Percentiles rank a stretch among this genome's conserved stretches.
These are phyloP conservation scores for Phasianus colchicus DNA, from an alignment of 2,113 vertebrate species.

Conservation along the genomic window DNA sequence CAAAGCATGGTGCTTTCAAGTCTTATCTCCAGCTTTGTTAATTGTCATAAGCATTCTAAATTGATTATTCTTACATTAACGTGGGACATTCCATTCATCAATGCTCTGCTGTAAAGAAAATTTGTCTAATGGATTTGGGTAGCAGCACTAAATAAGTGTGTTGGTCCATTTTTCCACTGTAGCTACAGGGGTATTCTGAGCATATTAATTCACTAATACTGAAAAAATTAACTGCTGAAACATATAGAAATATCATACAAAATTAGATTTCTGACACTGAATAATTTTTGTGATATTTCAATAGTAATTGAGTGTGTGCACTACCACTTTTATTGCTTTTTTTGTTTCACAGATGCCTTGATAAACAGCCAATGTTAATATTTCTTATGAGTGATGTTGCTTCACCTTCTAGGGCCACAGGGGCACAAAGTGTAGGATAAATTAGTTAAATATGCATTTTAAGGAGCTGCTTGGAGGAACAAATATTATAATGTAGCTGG, in stretches of 20 bases:
- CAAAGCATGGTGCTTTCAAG: conserved; percentile 89
- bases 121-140: conserved; percentile 85
- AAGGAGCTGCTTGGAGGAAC: conserved; percentile 54
- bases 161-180: conserved; percentile 83
- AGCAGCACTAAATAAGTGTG: conserved; percentile 81
- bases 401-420: conserved; percentile 76
- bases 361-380: conserved; percentile 82
- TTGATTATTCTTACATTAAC: conserved; percentile 91
- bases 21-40: conserved; percentile 87
- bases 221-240: conserved; percentile 78
- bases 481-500: conserved; percentile 36
- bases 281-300: conserved; percentile 84
- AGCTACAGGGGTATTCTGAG: conserved; percentile 86
- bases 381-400: conserved; percentile 78
- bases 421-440: conserved; percentile 65
- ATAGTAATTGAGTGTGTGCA: conserved; percentile 73
- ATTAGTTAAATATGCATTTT: conserved; percentile 76
- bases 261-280: conserved; percentile 86
- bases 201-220: conserved; percentile 82
- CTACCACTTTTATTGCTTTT: conserved; percentile 81
- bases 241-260: conserved; percentile 85
- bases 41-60: conserved; percentile 97
- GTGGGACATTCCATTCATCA: conserved; percentile 92
- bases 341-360: conserved; percentile 74
- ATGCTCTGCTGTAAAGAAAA: conserved; percentile 84